A percentile compares a stretch with the other conserved stretches of the same genome.
Evolutionary conservation across 2,888 invertebrate genomes (phyloP).

Genomic region (Argyra leucocephala): DNA sequence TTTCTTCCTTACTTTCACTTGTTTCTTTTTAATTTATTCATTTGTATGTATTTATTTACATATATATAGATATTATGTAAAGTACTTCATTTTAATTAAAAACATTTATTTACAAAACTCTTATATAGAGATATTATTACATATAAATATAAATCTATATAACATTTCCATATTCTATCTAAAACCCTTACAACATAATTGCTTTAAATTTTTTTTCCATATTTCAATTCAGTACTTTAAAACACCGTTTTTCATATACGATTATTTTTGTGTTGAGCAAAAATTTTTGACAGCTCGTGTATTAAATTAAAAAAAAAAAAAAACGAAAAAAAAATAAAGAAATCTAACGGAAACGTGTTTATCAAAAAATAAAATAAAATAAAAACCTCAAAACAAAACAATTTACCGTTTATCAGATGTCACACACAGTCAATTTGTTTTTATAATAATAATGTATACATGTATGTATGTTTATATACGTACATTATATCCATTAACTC

Average conservation of each 20-base stretch:
- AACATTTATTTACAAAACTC: background rate
- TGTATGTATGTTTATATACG: no score
- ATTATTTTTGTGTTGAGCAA: no score
- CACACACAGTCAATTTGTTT: background rate
- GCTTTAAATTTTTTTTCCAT: no score
- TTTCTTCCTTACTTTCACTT: no score
- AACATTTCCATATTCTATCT: no score
- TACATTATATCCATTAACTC: background rate
- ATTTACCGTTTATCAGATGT: background rate
- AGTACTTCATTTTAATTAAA: slow-evolving; percentile 1
- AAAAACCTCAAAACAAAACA: background rate
- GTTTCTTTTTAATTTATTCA: background rate
- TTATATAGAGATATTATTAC: background rate
- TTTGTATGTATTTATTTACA: no score
- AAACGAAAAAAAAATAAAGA: background rate
- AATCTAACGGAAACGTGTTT: background rate
- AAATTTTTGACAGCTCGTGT: background rate
- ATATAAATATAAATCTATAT: background rate
- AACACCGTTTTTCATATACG: no score
- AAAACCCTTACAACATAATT: no score
- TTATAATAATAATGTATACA: background rate
- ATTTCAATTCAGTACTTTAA: no score
- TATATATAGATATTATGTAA: no score
- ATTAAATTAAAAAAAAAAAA: no score
- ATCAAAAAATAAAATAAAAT: background rate